Base-by-base conservation (phyloP, 2,113 vertebrate species). In the Eurypyga helias region DNA sequence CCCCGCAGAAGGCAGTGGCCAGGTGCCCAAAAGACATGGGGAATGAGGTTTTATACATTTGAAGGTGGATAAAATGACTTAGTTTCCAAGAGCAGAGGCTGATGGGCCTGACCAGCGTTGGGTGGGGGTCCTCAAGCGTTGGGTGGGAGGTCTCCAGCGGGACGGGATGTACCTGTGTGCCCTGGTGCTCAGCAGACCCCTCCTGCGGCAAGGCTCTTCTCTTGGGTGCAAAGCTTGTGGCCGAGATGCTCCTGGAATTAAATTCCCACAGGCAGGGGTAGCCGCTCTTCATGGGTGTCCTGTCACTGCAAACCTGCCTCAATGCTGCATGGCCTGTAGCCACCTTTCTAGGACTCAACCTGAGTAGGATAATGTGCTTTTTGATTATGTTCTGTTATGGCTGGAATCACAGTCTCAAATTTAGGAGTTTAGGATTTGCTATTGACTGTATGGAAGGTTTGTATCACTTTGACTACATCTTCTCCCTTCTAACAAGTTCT, bases 11-110 rank as follows among this genome's bases (percentile, higher is more conserved):
- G 67, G 55, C 21, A 5, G 0, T 26, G 69, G 26, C 52, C n/a
- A 5, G n/a, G 67, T 88, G 72, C 71, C 78, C 9, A 0, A 2
- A 45, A 46, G 78, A 34, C 34, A 1, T 0, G 19, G 21, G 34
- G 24, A 45, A 31, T 2, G 49, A 90, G 82, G 38, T 5, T 85
- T 82, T 34, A 0, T 17, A 0, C 2, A 0, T 23, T 11, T 20
- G 33, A 23, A 49, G 58, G 54, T 55, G 57, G 64, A 13, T 54
- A 6, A 83, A 65, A 41, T 38, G 29, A 3, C 31, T 92, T 9
- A 6, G 4, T 75, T 86, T 71, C 49, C 43, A 48, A 65, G 55
- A 66, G 66, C 26, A 24, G 52, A 36, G 52, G 69, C 4, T 3
- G 31, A 5, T 79, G 69, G 48, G 41, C 33, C 19, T 65, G 73